Evolutionary conservation across 2,797 vertebrate species (phyloP).

Genomic region (Pangasius krempfi): DNA sequence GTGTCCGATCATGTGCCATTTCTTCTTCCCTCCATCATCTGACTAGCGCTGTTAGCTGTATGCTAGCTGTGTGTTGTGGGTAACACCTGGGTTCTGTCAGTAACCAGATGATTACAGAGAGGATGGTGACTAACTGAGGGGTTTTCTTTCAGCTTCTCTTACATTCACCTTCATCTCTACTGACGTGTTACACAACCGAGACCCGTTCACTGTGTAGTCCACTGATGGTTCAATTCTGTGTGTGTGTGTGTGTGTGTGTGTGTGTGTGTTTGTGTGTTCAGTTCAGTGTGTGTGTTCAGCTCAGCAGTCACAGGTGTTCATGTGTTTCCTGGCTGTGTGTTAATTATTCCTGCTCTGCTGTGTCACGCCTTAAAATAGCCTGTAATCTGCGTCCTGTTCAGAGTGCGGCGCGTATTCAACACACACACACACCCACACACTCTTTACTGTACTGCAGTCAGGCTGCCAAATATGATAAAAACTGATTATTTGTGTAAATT

Average conservation of each 20-base stretch:
- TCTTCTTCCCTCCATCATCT: no score
- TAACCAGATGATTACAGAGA: background rate
- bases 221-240: no score
- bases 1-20: no score
- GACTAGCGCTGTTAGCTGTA: no score
- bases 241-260: no score
- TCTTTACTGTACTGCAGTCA: background rate
- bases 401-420: slow-evolving; percentile 2
- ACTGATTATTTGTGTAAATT: background rate
- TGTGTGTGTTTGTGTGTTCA: background rate
- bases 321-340: slow-evolving; percentile 34
- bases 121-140: background rate
- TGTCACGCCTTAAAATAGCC: slow-evolving; percentile 49
- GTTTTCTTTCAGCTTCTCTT: background rate
- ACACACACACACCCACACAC: background rate
- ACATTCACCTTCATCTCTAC: background rate
- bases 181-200: background rate
- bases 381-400: slow-evolving; percentile 20
- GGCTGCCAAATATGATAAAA: background rate
- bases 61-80: no score
- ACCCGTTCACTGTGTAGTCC: background rate
- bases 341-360: slow-evolving; percentile 46
- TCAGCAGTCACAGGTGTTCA: background rate
- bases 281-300: background rate
- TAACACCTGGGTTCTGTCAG: background rate